Conservation (phyloP, 2,113 vertebrate species). For the Podilymbus podiceps region DNA sequence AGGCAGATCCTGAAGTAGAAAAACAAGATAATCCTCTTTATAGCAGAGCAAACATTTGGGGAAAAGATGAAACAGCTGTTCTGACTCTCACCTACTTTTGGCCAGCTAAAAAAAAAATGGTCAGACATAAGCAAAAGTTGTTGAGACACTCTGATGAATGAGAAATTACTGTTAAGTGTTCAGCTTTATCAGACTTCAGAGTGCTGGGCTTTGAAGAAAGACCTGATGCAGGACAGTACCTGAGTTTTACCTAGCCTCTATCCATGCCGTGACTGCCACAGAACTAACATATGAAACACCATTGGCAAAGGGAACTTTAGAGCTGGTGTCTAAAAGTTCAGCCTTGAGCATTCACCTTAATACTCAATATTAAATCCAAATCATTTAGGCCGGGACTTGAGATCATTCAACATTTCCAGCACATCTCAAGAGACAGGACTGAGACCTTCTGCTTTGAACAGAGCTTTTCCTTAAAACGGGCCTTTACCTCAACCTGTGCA, state of each 20-base stretch:
- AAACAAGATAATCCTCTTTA: background rate
- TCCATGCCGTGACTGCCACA: background rate
- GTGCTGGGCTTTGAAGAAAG: background rate
- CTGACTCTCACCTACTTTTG: background rate
- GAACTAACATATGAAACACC: background rate
- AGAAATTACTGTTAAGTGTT: background rate
- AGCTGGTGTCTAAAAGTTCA: background rate
- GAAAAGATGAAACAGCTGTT: slow-evolving; percentile 2
- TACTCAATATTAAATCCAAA: background rate
- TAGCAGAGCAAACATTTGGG: background rate
- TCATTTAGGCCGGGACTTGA: background rate
- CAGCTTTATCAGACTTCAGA: background rate
- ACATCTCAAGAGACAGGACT: background rate
- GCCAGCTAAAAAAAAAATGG: background rate
- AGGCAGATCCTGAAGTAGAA: background rate
- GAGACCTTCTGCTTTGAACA: background rate
- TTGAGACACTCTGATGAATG: background rate
- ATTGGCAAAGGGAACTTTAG: background rate
- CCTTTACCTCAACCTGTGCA: background rate
- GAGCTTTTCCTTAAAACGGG: background rate
- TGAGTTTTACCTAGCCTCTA: background rate
- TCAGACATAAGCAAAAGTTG: background rate
- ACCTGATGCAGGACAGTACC: background rate
- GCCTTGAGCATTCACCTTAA: background rate
- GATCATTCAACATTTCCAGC: background rate